Base-by-base conservation (phyloP, 2,797 vertebrate species). In the Loriculus beryllinus region DNA sequence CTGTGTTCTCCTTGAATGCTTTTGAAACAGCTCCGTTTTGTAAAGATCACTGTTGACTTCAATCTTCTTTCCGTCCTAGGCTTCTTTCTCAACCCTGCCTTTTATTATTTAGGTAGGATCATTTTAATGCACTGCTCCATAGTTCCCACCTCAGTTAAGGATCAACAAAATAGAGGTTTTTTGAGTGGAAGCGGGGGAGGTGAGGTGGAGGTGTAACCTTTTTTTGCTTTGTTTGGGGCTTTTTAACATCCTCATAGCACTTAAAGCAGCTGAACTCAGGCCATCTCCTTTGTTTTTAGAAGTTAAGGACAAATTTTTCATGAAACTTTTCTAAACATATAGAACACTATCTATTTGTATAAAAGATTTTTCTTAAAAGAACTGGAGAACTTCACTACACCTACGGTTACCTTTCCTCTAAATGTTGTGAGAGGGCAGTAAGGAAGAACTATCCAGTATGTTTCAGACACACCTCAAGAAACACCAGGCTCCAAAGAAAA, bases 111-210 rank as follows among this genome's bases (percentile, higher is more conserved):
- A 25, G 5, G 10, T 29, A 72, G 37, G 63, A 59, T 28, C 0
- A 47, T 47, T 59, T n/a, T 35, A 82, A 40, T 64, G 45, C 3
- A 8, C 5, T 52, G 39, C 7, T 37, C 35, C 26, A 52, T 21
- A 47, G 26, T 17, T 59, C 18, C 22, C 35, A 29, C 13, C 9
- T 59, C 39, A 64, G 21, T 8, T n/a, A 35, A 28, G 11, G 39
- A 47, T 7, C 22, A 52, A 47, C 2, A 47, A 65, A 11, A 29
- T 29, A n/a, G 0, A 45, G 6, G 0, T 12, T 35, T 51, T 47
- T 37, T 52, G 22, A 35, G 54, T 23, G n/a, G 54, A 57, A 35
- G 21, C 23, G 21, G 21, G 54, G n/a, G 54, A 35, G 14, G 22
- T 7, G 3, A 57, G 54, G 14, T 16, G 22, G 6, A 10, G 14